Evolutionary conservation across 1,140 invertebrate genomes (phyloP).

Genomic region (Drosophila ambigua): DNA sequence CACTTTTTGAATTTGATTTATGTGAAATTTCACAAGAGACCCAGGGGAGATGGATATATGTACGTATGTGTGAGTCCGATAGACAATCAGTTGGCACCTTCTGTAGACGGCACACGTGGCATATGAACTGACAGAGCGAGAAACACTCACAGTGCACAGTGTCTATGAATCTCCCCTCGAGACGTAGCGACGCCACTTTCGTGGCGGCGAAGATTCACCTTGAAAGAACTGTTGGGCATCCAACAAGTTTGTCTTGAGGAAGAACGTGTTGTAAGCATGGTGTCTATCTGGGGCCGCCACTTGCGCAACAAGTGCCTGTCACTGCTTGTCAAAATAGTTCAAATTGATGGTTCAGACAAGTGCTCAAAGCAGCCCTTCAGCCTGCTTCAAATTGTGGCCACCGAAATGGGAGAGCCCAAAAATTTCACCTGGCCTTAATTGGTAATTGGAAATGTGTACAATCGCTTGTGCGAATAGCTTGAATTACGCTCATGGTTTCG

Average conservation of each 20-base stretch:
- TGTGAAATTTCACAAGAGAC: slow-evolving; percentile 61
- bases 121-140: slow-evolving; percentile 20
- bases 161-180: not conserved
- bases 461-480: not conserved
- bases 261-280: slow-evolving; percentile 43
- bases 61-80: slow-evolving; percentile 13
- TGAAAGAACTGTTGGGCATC: slow-evolving; percentile 14
- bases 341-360: slow-evolving; percentile 59
- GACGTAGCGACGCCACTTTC: slow-evolving; percentile 15
- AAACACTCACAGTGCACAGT: no score
- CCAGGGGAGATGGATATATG: not conserved
- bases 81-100: slow-evolving; percentile 53
- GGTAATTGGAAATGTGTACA: slow-evolving; percentile 10
- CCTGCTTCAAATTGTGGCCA: slow-evolving; percentile 38
- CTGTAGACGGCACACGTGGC: slow-evolving; percentile 30
- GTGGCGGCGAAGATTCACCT: not conserved
- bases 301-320: slow-evolving; percentile 66
- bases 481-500: no score
- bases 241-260: slow-evolving; percentile 7
- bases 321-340: slow-evolving; percentile 74
- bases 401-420: slow-evolving; percentile 32
- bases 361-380: slow-evolving; percentile 48
- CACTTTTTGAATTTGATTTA: slow-evolving; percentile 64
- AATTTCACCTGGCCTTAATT: slow-evolving; percentile 30
- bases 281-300: not conserved